Percentiles rank a stretch among this genome's conserved stretches.
Conservation (phyloP, 2,113 vertebrate species). For the Cygnus buccinator region DNA sequence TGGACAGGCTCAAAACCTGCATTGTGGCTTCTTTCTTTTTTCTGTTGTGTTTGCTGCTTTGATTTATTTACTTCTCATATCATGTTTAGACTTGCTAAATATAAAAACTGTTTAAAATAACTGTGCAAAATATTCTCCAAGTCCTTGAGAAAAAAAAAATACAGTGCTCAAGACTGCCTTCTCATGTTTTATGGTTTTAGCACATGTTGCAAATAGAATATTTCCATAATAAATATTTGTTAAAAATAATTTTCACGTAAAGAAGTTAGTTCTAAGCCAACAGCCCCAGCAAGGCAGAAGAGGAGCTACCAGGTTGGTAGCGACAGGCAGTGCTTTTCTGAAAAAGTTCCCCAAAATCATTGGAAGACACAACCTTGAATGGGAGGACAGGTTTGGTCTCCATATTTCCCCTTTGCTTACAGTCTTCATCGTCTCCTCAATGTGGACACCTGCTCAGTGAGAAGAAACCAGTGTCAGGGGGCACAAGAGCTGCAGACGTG, state of each 20-base stretch:
- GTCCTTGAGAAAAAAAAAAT: background rate
- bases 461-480: background rate
- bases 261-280: background rate
- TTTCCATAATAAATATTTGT: constrained; percentile 15
- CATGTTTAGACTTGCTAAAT: constrained; percentile 48
- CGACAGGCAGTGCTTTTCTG: background rate
- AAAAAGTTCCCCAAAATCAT: background rate
- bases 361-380: background rate
- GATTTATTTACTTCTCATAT: constrained; percentile 24
- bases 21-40: background rate
- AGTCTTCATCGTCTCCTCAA: background rate
- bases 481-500: background rate
- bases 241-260: constrained; percentile 22
- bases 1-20: background rate
- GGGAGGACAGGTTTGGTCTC: background rate
- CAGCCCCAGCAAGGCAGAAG: background rate
- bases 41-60: background rate
- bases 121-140: constrained; percentile 1
- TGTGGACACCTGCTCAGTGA: background rate
- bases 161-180: background rate
- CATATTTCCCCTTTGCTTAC: background rate
- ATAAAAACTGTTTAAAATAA: constrained; percentile 50
- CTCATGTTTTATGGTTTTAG: background rate
- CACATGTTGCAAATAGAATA: constrained; percentile 19
- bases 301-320: background rate